A percentile compares a stretch with the other conserved stretches of the same genome.
Evolutionary conservation across 64 coral and sea anemone genomes (phyloP).

Genomic region (Acropora tenuis): DNA sequence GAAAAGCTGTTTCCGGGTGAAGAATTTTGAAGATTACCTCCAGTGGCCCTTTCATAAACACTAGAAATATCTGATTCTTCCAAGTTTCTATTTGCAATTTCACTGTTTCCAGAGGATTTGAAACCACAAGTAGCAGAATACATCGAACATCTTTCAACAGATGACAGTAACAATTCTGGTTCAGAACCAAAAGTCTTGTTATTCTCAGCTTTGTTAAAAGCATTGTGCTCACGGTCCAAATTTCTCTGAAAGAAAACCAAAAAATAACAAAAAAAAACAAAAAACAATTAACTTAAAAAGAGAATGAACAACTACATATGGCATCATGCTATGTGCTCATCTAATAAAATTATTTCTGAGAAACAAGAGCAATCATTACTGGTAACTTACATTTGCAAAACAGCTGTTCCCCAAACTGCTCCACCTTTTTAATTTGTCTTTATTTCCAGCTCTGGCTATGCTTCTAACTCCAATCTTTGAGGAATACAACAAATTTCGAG

Average conservation of each 20-base stretch:
- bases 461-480: slow-evolving; percentile 17
- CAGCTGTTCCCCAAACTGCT: not conserved
- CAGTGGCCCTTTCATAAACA: not conserved
- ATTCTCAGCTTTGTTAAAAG: not conserved
- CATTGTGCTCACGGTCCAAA: not conserved
- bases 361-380: not conserved
- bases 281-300: too few relatives aligned
- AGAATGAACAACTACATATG: too few relatives aligned
- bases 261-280: too few relatives aligned
- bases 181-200: not conserved
- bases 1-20: not conserved
- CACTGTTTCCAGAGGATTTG: not conserved
- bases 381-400: not conserved
- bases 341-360: not conserved
- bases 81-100: not conserved
- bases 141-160: too few relatives aligned
- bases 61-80: not conserved
- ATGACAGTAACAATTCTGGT: not conserved
- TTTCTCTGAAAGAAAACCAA: not conserved
- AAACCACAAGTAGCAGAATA: not conserved
- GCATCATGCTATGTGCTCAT: not conserved
- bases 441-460: not conserved
- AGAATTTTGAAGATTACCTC: not conserved
- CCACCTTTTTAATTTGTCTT: not conserved
- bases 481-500: not conserved